phyloP scores from a whole-genome alignment of 2,888 invertebrate genomes.

The Yponomeuta evonymella region DNA sequence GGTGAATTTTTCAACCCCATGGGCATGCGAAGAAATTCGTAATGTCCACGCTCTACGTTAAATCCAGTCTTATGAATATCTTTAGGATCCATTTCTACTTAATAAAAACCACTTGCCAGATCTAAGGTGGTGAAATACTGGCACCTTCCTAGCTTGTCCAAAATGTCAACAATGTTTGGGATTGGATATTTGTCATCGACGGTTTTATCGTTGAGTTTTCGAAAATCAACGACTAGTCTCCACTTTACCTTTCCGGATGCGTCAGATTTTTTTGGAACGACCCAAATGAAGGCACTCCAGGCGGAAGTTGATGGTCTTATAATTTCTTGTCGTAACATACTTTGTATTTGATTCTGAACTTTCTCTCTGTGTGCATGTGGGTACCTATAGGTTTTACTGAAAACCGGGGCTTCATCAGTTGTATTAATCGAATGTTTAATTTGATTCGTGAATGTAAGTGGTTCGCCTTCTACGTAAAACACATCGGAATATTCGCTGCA shows the following conservation, averaged over 20 bases:
- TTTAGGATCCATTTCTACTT: constrained; percentile 19
- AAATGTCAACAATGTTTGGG: constrained; percentile 27
- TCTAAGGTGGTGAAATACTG: constrained; percentile 22
- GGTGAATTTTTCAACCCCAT: constrained; percentile 30
- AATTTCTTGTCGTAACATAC: constrained; percentile 16
- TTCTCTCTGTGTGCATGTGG: constrained; percentile 21
- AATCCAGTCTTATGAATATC: constrained; percentile 32
- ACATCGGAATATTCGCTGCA: constrained; percentile 24
- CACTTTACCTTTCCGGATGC: constrained; percentile 26
- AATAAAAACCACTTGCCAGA: constrained; percentile 19
- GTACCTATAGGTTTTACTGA: constrained; percentile 23
- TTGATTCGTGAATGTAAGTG: constrained; percentile 22
- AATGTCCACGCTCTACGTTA: constrained; percentile 29
- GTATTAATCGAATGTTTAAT: constrained; percentile 30
- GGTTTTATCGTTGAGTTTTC: constrained; percentile 29
- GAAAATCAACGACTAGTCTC: constrained; percentile 26
- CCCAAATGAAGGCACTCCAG: constrained; percentile 29
- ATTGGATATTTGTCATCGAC: constrained; percentile 29
- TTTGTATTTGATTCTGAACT: constrained; percentile 15
- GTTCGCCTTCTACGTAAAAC: constrained; percentile 24
- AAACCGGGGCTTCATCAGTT: constrained; percentile 18
- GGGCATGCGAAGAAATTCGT: constrained; percentile 31
- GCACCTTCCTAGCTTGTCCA: constrained; percentile 26
- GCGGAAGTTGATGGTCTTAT: constrained; percentile 13
- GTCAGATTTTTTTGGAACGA: constrained; percentile 29